Evolutionary conservation across 92 coral and sea anemone genomes (phyloP).

Genomic region (Ricordea florida): DNA sequence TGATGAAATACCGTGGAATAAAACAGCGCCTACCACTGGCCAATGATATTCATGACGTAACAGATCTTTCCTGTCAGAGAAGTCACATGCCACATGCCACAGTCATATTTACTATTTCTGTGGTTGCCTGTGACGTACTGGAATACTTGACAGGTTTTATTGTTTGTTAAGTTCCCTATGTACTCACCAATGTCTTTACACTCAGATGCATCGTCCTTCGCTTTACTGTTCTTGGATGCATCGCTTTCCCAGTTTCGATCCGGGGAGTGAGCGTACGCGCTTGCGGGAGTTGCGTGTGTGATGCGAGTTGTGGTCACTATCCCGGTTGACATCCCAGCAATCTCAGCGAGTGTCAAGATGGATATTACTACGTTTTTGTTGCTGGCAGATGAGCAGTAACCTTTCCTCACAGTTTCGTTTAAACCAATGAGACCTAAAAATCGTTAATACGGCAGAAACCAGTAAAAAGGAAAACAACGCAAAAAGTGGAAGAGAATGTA

Average conservation of each 20-base stretch:
- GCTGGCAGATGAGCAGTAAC: constrained; percentile 47
- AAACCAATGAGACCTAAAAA: constrained; percentile 75
- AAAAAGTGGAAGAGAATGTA: too few relatives aligned
- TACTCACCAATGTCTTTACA: constrained; percentile 81
- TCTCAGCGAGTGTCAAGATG: constrained; percentile 85
- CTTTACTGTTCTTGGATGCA: neutral
- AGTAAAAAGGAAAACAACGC: neutral
- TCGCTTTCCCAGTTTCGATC: constrained; percentile 81
- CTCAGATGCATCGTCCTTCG: constrained; percentile 59
- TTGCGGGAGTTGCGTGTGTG: constrained; percentile 90
- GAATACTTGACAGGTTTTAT: neutral
- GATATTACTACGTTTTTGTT: constrained; percentile 69
- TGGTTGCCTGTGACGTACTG: too few relatives aligned
- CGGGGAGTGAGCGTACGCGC: constrained; percentile 59
- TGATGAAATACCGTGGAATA: too few relatives aligned
- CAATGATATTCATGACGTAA: too few relatives aligned
- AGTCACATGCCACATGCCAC: too few relatives aligned
- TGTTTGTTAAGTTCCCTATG: too few relatives aligned
- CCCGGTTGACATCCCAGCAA: constrained; percentile 95
- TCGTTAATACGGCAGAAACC: neutral
- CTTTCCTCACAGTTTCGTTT: constrained; percentile 59
- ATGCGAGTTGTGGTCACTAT: constrained; percentile 83
- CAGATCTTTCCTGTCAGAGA: too few relatives aligned
- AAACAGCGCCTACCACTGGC: too few relatives aligned
- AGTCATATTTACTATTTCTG: too few relatives aligned